Conservation (phyloP, 2,888 invertebrate species). For the Aethes cnicana region DNA sequence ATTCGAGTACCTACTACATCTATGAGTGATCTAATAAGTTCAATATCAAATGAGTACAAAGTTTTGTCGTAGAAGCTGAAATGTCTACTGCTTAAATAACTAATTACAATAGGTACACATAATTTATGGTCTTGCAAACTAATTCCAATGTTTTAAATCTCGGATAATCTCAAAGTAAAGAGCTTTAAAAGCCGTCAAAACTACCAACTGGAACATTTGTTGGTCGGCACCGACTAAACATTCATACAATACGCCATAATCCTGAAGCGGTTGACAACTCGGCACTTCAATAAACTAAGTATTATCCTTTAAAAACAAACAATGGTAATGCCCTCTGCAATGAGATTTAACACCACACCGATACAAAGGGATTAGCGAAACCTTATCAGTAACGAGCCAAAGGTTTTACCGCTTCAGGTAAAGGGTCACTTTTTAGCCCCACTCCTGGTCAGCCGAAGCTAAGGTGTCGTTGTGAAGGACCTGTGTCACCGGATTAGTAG, state of each 20-base stretch:
- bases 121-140: no score
- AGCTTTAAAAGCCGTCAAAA: no score
- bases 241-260: conserved; percentile 2
- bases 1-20: no score
- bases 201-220: no score
- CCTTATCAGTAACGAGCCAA: conserved; percentile 11
- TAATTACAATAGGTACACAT: no score
- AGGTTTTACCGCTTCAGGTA: no score
- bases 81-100: no score
- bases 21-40: no score
- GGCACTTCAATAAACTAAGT: conserved; percentile 1
- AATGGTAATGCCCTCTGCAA: conserved; percentile 7
- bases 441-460: conserved; percentile 40
- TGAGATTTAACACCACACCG: conserved; percentile 19
- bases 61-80: no score
- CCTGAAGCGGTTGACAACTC: conserved; percentile 14
- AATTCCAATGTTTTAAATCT: no score
- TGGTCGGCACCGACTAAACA: conserved; percentile 7
- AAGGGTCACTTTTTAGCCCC: conserved; percentile 40
- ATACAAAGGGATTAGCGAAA: conserved; percentile 10
- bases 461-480: conserved; percentile 41
- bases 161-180: no score
- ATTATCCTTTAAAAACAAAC: conserved; percentile 14
- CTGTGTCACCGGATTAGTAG: conserved; percentile 57
- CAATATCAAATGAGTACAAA: no score